These are phyloP conservation scores for Conus betulinus DNA, from an alignment of 1,140 invertebrate species.

Conservation along the genomic window DNA sequence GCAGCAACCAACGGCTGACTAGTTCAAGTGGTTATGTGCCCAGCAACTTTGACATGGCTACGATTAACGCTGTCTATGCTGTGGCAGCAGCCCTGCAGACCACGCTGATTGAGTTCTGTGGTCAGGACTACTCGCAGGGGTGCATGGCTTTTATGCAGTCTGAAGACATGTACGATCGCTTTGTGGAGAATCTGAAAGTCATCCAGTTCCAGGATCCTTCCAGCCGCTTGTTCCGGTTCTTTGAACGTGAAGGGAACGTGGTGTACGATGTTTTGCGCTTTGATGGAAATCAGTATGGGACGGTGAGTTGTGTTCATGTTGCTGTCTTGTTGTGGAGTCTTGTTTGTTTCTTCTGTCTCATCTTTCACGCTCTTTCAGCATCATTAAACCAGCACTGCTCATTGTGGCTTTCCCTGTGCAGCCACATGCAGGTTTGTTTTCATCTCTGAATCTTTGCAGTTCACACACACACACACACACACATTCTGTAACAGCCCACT, in stretches of 20 bases:
- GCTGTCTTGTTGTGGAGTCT: background rate
- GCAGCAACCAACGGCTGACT: background rate
- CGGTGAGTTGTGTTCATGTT: slow-evolving; percentile 42
- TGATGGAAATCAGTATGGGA: slow-evolving; percentile 45
- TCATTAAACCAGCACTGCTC: too few species aligned
- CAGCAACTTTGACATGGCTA: slow-evolving; percentile 60
- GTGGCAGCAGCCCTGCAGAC: slow-evolving; percentile 57
- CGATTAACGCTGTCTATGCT: slow-evolving; percentile 69
- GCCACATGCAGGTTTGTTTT: too few species aligned
- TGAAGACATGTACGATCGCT: slow-evolving; percentile 45
- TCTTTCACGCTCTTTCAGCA: background rate
- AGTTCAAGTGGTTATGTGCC: slow-evolving; percentile 35
- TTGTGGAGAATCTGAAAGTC: slow-evolving; percentile 57
- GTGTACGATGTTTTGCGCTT: slow-evolving; percentile 59
- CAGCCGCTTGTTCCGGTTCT: slow-evolving; percentile 53
- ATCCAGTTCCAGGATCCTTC: slow-evolving; percentile 51
- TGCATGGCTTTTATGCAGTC: slow-evolving; percentile 55
- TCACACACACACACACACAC: too few species aligned
- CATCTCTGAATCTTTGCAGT: too few species aligned
- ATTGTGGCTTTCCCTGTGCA: too few species aligned
- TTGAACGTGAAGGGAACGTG: slow-evolving; percentile 61
- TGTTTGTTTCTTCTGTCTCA: slow-evolving; percentile 1
- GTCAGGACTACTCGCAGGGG: slow-evolving; percentile 51
- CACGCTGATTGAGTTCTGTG: slow-evolving; percentile 64
- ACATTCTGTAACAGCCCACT: too few species aligned